Conservation (phyloP, 2,113 vertebrate genomes). For the Ranitomeya variabilis region DNA sequence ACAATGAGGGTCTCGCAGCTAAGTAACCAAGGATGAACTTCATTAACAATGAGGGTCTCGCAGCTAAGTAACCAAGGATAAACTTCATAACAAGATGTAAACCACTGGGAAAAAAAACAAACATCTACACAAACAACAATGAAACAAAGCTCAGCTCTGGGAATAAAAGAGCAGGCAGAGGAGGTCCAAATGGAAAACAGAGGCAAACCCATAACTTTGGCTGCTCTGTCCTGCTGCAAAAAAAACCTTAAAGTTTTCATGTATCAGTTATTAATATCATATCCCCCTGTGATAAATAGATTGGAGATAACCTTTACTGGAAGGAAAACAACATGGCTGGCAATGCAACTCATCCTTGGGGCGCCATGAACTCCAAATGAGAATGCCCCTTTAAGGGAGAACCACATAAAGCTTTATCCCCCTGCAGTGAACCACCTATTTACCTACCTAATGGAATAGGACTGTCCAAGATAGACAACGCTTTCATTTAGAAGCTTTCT, state of each 20-base stretch:
- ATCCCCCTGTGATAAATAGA: too few relatives aligned
- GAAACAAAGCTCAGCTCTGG: neutral
- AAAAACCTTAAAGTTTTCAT: too few relatives aligned
- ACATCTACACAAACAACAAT: neutral
- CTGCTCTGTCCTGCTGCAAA: too few relatives aligned
- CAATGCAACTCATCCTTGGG: too few relatives aligned
- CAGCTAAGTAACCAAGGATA: slow-evolving; percentile 1
- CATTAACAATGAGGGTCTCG: neutral
- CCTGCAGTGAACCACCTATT: too few relatives aligned
- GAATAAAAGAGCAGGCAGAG: neutral
- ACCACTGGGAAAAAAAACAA: neutral
- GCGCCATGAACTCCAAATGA: too few relatives aligned
- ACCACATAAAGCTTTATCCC: too few relatives aligned
- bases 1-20: neutral
- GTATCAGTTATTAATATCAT: too few relatives aligned
- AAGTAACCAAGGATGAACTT: slow-evolving; percentile 19
- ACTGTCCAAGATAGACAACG: neutral
- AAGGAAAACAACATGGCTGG: too few relatives aligned
- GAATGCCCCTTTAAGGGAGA: too few relatives aligned
- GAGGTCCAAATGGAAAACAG: neutral
- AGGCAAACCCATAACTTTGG: neutral
- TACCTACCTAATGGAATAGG: neutral
- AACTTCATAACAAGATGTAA: neutral
- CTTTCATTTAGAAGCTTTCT: too few relatives aligned
- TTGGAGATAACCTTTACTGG: too few relatives aligned